Conservation (phyloP, 2,797 vertebrate genomes). For the Coregonus sp. region DNA sequence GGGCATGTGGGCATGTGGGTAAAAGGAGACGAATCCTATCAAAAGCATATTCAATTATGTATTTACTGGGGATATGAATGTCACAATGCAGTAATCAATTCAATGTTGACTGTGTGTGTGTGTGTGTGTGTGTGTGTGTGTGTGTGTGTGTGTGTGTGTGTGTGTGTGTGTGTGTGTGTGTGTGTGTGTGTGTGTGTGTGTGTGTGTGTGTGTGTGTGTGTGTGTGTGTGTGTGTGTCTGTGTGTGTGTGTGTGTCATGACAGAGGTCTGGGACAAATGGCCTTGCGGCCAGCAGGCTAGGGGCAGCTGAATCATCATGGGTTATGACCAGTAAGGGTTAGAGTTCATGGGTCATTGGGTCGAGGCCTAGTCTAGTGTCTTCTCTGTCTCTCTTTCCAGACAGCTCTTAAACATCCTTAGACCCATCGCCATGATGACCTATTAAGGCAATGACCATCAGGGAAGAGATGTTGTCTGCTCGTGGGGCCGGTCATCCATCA, state of each 20-base stretch:
- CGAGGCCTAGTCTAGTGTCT: conserved; percentile 56
- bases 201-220: conserved; percentile 26
- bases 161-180: too few species aligned
- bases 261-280: conserved; percentile 58
- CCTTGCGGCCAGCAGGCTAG: conserved; percentile 26
- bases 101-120: background rate
- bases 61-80: too few species aligned
- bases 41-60: too few species aligned
- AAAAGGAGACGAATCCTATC: too few species aligned
- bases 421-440: conserved; percentile 19
- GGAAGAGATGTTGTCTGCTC: background rate
- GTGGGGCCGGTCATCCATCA: background rate
- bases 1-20: too few species aligned
- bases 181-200: background rate
- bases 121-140: background rate
- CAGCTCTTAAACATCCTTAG: conserved; percentile 39
- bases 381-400: conserved; percentile 31
- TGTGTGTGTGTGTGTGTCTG: conserved; percentile 25
- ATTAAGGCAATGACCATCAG: conserved; percentile 27
- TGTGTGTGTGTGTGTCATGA: conserved; percentile 33
- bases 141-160: background rate
- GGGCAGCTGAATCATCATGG: conserved; percentile 51
- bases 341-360: conserved; percentile 63
- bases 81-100: too few species aligned
- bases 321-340: conserved; percentile 41